These are phyloP conservation scores for Himantopus leucocephalus DNA, from an alignment of 2,113 vertebrate species.

Conservation along the genomic window DNA sequence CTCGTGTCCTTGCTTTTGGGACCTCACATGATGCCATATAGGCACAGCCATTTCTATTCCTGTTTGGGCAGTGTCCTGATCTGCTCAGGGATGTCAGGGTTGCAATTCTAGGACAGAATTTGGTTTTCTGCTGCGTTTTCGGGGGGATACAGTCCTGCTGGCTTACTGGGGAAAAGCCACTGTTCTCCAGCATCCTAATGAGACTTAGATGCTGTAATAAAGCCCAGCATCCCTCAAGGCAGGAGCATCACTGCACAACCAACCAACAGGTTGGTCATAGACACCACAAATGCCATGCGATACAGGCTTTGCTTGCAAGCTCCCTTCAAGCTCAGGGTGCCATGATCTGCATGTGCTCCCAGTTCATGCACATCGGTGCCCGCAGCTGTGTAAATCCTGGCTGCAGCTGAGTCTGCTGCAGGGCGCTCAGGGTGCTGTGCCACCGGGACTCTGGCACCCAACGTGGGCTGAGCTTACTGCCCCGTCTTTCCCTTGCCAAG, in stretches of 20 bases:
- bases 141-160: background rate
- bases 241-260: background rate
- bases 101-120: background rate
- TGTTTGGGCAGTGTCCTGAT: background rate
- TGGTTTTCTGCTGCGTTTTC: background rate
- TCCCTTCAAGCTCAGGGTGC: background rate
- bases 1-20: background rate
- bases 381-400: background rate
- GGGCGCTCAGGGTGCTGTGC: background rate
- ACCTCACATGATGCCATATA: background rate
- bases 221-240: background rate
- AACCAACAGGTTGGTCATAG: background rate
- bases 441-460: background rate
- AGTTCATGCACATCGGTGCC: fast-evolving
- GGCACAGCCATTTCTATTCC: background rate
- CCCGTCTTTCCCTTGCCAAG: background rate
- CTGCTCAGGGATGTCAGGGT: background rate
- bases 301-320: background rate
- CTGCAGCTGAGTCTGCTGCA: background rate
- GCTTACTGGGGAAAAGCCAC: background rate
- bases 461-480: background rate
- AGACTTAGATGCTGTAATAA: background rate
- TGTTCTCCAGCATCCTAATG: background rate
- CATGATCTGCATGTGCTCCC: background rate
- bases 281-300: background rate